A percentile compares a stretch with the other conserved stretches of the same genome.
Conservation (phyloP, 2,797 vertebrate genomes). For the Sparus aurata region DNA sequence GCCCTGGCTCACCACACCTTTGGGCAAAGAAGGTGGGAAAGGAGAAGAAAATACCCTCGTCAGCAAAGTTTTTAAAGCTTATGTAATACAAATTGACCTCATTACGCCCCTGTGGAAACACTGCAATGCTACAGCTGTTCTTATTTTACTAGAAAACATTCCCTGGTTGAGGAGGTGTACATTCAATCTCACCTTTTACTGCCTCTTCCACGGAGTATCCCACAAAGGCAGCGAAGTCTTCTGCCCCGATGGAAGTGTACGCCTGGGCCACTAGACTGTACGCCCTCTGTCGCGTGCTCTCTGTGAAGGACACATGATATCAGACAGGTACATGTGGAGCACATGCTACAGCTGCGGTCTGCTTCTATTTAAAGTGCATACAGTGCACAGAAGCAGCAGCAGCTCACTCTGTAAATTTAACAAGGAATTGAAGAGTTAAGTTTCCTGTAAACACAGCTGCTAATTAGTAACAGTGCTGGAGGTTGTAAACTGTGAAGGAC, state of each 20-base stretch:
- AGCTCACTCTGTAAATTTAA: neutral
- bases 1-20: conserved; percentile 94
- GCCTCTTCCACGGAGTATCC: conserved; percentile 97
- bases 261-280: conserved; percentile 96
- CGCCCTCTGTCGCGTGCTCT: conserved; percentile 92
- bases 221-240: conserved; percentile 96
- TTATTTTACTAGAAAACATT: neutral
- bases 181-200: conserved; percentile 89
- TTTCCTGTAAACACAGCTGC: conserved; percentile 26
- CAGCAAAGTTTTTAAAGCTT: neutral
- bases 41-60: neutral
- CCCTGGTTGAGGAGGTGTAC: neutral
- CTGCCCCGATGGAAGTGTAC: conserved; percentile 95
- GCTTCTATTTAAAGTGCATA: conserved; percentile 29
- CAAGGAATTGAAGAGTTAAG: neutral
- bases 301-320: conserved; percentile 45
- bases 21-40: neutral
- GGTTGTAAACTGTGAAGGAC: neutral
- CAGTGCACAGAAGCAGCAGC: neutral
- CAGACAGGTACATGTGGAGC: conserved; percentile 4
- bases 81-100: neutral
- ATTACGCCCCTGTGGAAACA: neutral
- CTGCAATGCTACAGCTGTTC: neutral
- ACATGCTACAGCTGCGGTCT: neutral
- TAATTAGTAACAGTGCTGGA: conserved; percentile 9